A percentile compares a stretch with the other conserved stretches of the same genome.
These are phyloP conservation scores for Scaptomyza graminum DNA, from an alignment of 1,140 invertebrate species.

Conservation along the genomic window DNA sequence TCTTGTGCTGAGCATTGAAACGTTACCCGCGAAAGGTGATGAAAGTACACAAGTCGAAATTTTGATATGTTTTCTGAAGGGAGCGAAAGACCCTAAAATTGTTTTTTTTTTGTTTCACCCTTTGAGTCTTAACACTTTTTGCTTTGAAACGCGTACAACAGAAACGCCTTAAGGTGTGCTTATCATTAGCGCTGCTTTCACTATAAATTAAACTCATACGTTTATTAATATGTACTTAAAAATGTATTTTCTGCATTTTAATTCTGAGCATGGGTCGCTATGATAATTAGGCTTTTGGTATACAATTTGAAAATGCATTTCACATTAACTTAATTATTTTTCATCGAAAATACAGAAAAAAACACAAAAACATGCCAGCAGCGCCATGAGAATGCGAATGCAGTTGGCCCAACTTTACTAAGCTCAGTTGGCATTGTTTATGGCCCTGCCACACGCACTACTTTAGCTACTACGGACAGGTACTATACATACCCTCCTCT, in stretches of 20 bases:
- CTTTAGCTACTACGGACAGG: slow-evolving; percentile 8
- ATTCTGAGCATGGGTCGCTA: slow-evolving; percentile 46
- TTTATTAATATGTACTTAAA: background rate
- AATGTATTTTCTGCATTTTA: slow-evolving; percentile 18
- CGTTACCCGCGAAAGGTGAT: slow-evolving; percentile 28
- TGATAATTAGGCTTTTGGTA: slow-evolving; percentile 55
- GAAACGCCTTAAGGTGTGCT: slow-evolving; percentile 38
- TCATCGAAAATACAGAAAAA: slow-evolving; percentile 16
- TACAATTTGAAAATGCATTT: slow-evolving; percentile 77
- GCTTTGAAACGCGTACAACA: slow-evolving; percentile 4
- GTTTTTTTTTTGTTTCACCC: background rate
- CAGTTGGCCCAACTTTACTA: slow-evolving; percentile 20
- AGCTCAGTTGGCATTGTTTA: slow-evolving; percentile 56
- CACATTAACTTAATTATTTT: slow-evolving; percentile 80
- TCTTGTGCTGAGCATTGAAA: slow-evolving; percentile 21
- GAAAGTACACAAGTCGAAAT: slow-evolving; percentile 28
- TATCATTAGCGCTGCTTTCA: slow-evolving; percentile 25
- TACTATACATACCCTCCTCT: slow-evolving; percentile 1
- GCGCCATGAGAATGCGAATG: slow-evolving; percentile 46
- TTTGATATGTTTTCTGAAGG: background rate
- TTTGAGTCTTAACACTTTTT: background rate
- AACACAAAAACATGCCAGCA: slow-evolving; percentile 23
- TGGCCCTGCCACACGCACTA: slow-evolving; percentile 66
- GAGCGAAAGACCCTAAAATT: slow-evolving; percentile 28
- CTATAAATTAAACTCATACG: slow-evolving; percentile 20